A percentile compares a stretch with the other conserved stretches of the same genome.
These are phyloP conservation scores for Pangasius krempfi DNA, from an alignment of 2,797 vertebrate genomes.

Conservation along the genomic window DNA sequence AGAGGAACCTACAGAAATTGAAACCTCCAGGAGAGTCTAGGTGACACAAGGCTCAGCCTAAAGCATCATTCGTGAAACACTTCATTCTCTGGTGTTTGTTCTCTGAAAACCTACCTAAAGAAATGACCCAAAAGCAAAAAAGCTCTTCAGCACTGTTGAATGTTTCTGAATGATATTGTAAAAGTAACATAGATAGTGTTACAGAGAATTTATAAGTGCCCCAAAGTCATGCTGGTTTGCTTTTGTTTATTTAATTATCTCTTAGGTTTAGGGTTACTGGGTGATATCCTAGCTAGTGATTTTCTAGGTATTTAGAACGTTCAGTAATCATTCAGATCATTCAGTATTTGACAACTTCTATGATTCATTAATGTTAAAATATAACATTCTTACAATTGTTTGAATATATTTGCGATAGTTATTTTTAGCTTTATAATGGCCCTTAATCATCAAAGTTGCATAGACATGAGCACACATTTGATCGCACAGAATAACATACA, in stretches of 20 bases:
- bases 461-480: background rate
- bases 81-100: constrained; percentile 18
- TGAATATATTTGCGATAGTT: background rate
- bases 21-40: constrained; percentile 38
- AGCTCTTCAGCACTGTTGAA: constrained; percentile 11
- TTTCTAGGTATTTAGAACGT: no score
- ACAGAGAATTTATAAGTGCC: background rate
- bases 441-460: background rate
- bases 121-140: constrained; percentile 24
- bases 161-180: constrained; percentile 6
- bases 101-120: background rate
- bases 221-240: background rate
- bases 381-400: background rate
- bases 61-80: background rate
- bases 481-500: background rate
- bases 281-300: background rate
- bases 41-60: constrained; percentile 35
- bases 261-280: background rate
- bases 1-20: constrained; percentile 43
- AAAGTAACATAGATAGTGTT: background rate
- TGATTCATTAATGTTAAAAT: background rate
- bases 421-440: background rate
- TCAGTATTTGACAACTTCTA: background rate
- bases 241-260: background rate
- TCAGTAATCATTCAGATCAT: background rate